These are phyloP conservation scores for Platorchestia sp. DNA, from an alignment of 1,140 invertebrate genomes.

Conservation along the genomic window DNA sequence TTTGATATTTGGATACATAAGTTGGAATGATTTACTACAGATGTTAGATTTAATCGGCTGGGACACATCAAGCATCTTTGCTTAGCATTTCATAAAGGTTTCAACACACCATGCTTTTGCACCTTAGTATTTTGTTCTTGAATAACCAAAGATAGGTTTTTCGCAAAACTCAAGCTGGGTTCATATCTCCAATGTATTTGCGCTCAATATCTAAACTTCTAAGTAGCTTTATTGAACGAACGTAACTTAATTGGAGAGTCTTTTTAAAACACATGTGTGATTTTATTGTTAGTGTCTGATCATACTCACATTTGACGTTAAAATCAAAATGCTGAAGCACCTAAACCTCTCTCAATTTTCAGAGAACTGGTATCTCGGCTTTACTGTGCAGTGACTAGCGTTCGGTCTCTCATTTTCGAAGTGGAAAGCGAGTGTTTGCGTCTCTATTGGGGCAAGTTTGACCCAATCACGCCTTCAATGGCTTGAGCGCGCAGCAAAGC, in stretches of 20 bases:
- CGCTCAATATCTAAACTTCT: background rate
- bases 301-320: background rate
- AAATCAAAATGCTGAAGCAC: background rate
- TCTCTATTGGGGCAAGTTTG: background rate
- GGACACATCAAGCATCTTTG: background rate
- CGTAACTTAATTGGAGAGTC: too few species aligned
- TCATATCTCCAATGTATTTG: background rate
- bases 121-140: background rate
- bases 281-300: too few species aligned
- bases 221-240: too few species aligned
- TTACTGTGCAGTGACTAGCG: background rate
- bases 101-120: background rate
- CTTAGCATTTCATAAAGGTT: background rate
- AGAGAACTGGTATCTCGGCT: background rate
- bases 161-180: background rate
- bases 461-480: background rate
- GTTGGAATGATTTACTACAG: background rate
- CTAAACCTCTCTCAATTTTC: background rate
- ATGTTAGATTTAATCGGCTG: background rate
- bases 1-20: background rate
- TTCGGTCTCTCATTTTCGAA: background rate
- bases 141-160: background rate
- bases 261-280: too few species aligned
- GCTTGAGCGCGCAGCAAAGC: background rate
- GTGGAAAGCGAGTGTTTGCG: background rate